A percentile compares a stretch with the other conserved stretches of the same genome.
Conservation (phyloP, 2,113 vertebrate genomes). For the Cygnus buccinator region DNA sequence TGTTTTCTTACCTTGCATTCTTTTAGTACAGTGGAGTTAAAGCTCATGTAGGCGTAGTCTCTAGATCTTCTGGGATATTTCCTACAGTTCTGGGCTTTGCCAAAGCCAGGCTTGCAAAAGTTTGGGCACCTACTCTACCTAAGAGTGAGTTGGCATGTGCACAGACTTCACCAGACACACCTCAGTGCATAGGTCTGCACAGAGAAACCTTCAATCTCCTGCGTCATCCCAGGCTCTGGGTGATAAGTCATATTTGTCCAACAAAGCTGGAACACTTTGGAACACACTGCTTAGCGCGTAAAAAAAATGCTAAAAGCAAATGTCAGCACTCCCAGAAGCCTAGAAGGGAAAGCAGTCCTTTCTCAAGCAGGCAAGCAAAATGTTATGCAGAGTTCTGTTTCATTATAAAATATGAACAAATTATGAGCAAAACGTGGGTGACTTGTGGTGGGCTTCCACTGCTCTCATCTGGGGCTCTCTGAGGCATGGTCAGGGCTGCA, state of each 20-base stretch:
- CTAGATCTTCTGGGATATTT: background rate
- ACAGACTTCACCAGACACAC: background rate
- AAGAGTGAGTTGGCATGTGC: background rate
- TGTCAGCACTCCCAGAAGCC: background rate
- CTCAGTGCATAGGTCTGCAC: fast-evolving
- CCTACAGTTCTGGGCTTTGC: background rate
- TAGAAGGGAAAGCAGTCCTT: background rate
- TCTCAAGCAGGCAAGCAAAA: background rate
- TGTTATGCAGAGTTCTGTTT: background rate
- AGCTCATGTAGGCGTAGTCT: background rate
- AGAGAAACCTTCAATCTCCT: background rate
- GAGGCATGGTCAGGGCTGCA: background rate
- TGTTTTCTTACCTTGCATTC: background rate
- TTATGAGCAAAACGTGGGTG: background rate
- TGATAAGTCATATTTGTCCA: background rate
- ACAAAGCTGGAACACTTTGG: background rate
- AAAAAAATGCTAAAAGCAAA: background rate
- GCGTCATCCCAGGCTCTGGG: background rate
- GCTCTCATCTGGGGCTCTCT: background rate
- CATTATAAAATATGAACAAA: background rate
- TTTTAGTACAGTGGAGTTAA: background rate
- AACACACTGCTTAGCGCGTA: background rate
- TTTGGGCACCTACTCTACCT: background rate
- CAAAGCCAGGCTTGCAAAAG: background rate
- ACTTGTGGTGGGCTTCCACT: background rate